Evolutionary conservation across 1,140 invertebrate species (phyloP), one percentile per base, ranked within the genome.

Genomic region (Drosophila nikananu): DNA sequence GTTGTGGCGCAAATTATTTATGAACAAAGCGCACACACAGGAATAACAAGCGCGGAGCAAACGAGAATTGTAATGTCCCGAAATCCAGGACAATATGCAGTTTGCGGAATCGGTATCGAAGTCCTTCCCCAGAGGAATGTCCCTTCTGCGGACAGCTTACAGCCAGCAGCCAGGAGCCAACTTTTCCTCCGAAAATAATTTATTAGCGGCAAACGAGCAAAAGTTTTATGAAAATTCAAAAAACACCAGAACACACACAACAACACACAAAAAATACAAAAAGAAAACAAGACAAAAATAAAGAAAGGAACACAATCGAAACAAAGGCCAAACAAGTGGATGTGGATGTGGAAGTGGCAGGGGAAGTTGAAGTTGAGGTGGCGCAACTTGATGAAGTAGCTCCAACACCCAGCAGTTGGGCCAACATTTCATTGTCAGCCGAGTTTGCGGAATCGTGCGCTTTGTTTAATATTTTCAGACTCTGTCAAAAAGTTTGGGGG

Each of bases 1-100:
- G 84, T 86, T 89, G 84, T 89, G 84, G 86, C 61, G 84, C 81
- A 89, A 89, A 89, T 89, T 89, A 89, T 89, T 89, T 89, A 89
- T 89, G 84, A 89, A 89, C 78, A 90, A 90, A 90, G 78, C 81
- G 70, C 74, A 81, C 84, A 87, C 84, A 83, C 80, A 89, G 83
- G 77, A 80, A 86, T 81, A 86, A 86, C 79, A 86, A 86, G 74
- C 82, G 55, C 35, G 63, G 37, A 67, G 68, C 68, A 60, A 86
- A 74, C 64, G 78, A 71, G 79, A 66, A 58, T 65, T 83, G 71
- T 80, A 71, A 83, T 84, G 81, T 60, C 66, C 72, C 71, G 37
- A 25, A 68, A 48, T 62, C 66, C 64, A 55, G 57, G 62, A 59
- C 75, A 82, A 75, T 78, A 70, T 68, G 70, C 74, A 86, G 73